Conservation (phyloP, 1,140 invertebrate genomes). For the Apocrypta bakeri region DNA sequence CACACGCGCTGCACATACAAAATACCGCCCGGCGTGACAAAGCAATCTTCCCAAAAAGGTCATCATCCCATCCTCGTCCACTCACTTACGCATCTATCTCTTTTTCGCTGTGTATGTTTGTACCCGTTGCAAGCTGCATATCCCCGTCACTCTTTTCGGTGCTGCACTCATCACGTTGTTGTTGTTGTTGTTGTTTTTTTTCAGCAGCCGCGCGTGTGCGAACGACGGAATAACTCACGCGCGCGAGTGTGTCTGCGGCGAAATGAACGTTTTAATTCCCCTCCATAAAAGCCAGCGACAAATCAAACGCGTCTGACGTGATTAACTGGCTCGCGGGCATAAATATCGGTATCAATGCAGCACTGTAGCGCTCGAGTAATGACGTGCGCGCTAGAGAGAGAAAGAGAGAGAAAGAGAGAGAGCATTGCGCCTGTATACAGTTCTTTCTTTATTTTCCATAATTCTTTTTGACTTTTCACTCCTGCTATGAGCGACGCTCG, state of each 20-base stretch:
- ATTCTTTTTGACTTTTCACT: conserved; percentile 35
- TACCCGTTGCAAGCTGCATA: background rate
- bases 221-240: conserved; percentile 70
- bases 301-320: conserved; percentile 74
- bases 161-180: conserved; percentile 7
- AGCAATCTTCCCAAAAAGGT: conserved; percentile 72
- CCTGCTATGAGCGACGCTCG: background rate
- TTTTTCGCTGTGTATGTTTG: background rate
- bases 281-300: conserved; percentile 74
- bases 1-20: background rate
- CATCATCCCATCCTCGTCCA: conserved; percentile 44
- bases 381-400: conserved; percentile 9
- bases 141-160: conserved; percentile 22
- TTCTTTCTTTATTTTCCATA: conserved; percentile 51
- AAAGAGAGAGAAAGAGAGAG: too few relatives aligned
- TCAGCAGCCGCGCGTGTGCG: conserved; percentile 55
- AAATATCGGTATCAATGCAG: conserved; percentile 74
- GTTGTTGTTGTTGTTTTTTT: conserved; percentile 31
- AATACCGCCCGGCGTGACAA: conserved; percentile 41
- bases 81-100: conserved; percentile 18
- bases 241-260: conserved; percentile 71
- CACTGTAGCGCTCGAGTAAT: conserved; percentile 53
- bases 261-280: conserved; percentile 75
- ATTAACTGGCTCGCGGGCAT: conserved; percentile 72
- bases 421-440: background rate